Conservation (phyloP, 2,113 vertebrate genomes). For the Ochotona princeps region DNA sequence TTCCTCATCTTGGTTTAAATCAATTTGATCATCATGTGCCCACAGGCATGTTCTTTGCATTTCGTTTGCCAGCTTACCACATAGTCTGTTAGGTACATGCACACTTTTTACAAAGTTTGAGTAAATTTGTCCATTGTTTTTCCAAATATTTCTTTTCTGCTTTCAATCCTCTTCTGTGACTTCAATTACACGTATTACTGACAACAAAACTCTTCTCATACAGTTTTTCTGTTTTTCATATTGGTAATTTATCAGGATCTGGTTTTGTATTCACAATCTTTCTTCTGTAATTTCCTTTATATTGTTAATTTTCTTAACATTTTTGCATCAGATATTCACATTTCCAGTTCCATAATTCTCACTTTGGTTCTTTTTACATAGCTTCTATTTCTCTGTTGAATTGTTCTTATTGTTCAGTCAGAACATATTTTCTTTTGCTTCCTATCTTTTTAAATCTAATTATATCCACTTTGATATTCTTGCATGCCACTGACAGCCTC, state of each 20-base stretch:
- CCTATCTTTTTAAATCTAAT: neutral
- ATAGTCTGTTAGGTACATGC: neutral
- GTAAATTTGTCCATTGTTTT: neutral
- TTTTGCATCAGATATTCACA: neutral
- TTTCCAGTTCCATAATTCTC: neutral
- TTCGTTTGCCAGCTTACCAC: neutral
- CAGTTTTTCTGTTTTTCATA: neutral
- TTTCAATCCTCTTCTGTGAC: neutral
- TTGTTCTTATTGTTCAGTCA: neutral
- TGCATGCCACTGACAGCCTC: neutral
- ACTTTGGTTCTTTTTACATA: neutral
- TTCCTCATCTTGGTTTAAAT: neutral
- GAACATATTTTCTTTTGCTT: neutral
- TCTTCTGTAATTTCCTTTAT: neutral
- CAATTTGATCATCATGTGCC: no score
- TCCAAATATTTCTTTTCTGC: neutral
- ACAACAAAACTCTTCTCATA: no score
- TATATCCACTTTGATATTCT: neutral
- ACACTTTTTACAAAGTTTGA: neutral
- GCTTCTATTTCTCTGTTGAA: neutral
- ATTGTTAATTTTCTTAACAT: neutral
- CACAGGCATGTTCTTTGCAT: neutral
- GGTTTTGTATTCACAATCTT: neutral
- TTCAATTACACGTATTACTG: neutral
- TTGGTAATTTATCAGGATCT: neutral